Conservation (phyloP, 2,797 vertebrate species). For the Okamejei kenojei region DNA sequence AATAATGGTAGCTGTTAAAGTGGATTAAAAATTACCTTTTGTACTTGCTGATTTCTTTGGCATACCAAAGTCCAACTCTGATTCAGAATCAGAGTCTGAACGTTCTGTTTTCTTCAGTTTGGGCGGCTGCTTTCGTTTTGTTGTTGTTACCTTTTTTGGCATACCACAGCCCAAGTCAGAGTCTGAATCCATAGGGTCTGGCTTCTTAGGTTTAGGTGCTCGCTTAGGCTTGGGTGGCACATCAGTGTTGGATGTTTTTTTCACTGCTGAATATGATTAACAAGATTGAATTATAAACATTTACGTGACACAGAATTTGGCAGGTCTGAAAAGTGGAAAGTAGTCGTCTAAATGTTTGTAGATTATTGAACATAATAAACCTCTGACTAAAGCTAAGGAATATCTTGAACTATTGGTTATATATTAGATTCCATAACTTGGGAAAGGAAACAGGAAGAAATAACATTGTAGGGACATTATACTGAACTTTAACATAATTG, state of each 20-base stretch:
- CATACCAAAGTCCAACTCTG: slow-evolving; percentile 19
- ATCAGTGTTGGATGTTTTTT: slow-evolving; percentile 47
- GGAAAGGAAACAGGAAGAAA: not conserved
- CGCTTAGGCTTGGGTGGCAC: slow-evolving; percentile 72
- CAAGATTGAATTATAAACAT: slow-evolving; percentile 20
- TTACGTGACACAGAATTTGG: not conserved
- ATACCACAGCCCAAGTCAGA: slow-evolving; percentile 83
- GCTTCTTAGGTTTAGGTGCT: slow-evolving; percentile 81
- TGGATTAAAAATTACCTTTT: not conserved
- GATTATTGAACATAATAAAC: not conserved
- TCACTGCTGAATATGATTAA: slow-evolving; percentile 49
- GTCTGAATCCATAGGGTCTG: slow-evolving; percentile 80
- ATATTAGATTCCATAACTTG: not conserved
- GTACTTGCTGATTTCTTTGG: not conserved
- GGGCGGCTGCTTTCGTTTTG: slow-evolving; percentile 65
- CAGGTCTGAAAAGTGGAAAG: not conserved
- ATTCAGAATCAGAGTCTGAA: slow-evolving; percentile 28
- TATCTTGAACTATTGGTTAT: not conserved
- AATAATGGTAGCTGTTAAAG: not conserved
- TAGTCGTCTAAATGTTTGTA: too few species aligned
- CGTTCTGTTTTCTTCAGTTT: slow-evolving; percentile 25
- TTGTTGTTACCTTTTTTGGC: slow-evolving; percentile 71
- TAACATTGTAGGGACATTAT: too few species aligned
- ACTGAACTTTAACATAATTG: not conserved
- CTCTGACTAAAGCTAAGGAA: not conserved